Conservation (phyloP, 1,140 invertebrate species). For the Spodoptera frugiperda region DNA sequence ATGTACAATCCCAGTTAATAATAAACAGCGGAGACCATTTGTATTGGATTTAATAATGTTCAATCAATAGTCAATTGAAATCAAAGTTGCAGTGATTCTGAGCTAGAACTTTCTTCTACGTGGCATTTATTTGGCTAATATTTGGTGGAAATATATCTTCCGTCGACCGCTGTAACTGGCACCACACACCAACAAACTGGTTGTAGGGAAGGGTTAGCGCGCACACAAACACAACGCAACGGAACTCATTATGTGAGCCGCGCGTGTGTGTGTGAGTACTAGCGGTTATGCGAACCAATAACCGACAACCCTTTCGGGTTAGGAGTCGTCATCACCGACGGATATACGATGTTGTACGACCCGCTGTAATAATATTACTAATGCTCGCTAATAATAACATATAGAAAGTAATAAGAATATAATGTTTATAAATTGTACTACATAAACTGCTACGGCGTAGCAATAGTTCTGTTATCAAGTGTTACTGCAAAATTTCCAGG, state of each 20-base stretch:
- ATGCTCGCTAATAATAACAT: not conserved
- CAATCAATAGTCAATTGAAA: no score
- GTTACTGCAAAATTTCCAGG: not conserved
- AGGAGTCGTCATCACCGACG: constrained; percentile 50
- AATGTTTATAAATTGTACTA: not conserved
- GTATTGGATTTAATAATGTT: no score
- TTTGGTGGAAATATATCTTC: no score
- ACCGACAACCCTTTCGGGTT: constrained; percentile 65
- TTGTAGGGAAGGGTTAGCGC: constrained; percentile 73
- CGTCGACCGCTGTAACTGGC: constrained; percentile 37
- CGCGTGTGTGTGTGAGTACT: constrained; percentile 45
- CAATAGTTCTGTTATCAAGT: not conserved
- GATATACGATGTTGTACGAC: not conserved
- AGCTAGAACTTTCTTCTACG: no score
- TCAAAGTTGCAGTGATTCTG: no score
- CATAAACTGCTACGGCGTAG: not conserved
- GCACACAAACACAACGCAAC: constrained; percentile 49
- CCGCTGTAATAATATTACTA: no score
- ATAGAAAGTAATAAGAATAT: not conserved
- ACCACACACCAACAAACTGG: constrained; percentile 66
- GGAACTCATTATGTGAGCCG: constrained; percentile 46
- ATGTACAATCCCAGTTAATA: no score
- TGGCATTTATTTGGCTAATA: no score
- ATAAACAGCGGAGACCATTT: no score
- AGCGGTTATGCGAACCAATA: constrained; percentile 64